Evolutionary conservation across 2,113 vertebrate species (phyloP), one percentile per base, ranked within the genome.

Genomic region (Hylia prasina): DNA sequence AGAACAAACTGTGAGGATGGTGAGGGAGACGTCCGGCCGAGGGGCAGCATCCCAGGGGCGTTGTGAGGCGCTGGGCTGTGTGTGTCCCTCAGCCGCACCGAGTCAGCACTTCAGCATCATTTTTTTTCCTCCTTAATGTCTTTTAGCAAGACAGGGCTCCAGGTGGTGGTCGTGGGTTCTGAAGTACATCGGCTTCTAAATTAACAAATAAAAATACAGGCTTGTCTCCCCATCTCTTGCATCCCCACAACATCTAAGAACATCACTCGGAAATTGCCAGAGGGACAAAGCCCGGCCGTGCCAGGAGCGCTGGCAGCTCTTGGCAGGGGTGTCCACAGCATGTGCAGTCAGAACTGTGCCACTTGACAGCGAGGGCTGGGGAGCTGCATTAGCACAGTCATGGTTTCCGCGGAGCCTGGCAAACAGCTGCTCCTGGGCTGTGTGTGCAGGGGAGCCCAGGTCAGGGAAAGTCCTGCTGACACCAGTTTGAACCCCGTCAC

Each of bases 401-500:
- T 9, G 57, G 66, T 37, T 53, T 35, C 39, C 4, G 28, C 13
- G 75, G 53, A 37, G 30, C 78, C 66, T 3, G 11, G 45, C 57
- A 48, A 16, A 2, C 65, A 3, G 33, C 33, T 53, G n/a, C 5
- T 56, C 30, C 90, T 21, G 81, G 33, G 16, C 35, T 24, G 0
- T 15, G 56, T 20, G 61, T n/a, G 30, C 68, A 21, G 40, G 18
- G 61, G 53, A 70, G 30, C 10, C 57, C 28, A 0, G 22, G 39
- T 33, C 40, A 3, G 3, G 45, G 16, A 6, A 12, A 39, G 45
- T 58, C 42, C 63, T 33, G 90, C 47, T 9, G 73, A 14, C 70
- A 37, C 61, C 33, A 0, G 6, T 3, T 19, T 23, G 66, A 51
- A 6, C 87, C 53, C 33, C 20, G 0, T 16, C 12, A 1, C 22